Evolutionary conservation across 2,888 invertebrate species (phyloP).

Genomic region (Auanema freiburgensis): DNA sequence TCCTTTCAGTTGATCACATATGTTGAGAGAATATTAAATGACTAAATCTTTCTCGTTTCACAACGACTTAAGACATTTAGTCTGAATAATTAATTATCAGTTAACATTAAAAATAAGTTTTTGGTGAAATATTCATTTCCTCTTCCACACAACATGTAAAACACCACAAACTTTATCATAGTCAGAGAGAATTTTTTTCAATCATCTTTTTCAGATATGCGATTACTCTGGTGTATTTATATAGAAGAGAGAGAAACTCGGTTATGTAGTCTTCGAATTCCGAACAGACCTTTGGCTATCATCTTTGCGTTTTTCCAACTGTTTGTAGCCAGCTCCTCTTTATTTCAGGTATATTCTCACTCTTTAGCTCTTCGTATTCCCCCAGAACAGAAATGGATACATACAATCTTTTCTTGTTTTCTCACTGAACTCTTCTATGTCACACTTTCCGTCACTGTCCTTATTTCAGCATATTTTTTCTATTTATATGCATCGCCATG

Average conservation of each 20-base stretch:
- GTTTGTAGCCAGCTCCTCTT: constrained; percentile 44
- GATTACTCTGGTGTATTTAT: constrained; percentile 46
- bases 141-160: neutral
- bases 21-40: too few relatives aligned
- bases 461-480: constrained; percentile 58
- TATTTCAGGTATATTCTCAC: constrained; percentile 48
- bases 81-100: neutral
- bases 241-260: constrained; percentile 54
- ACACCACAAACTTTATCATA: neutral
- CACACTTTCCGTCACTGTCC: neutral
- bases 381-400: too few relatives aligned
- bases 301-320: constrained; percentile 51
- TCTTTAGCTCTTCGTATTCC: too few relatives aligned
- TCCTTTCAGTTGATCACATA: too few relatives aligned
- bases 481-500: constrained; percentile 44
- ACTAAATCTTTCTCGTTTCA: neutral
- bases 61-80: neutral
- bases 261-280: constrained; percentile 42
- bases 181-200: neutral
- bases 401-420: neutral
- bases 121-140: neutral
- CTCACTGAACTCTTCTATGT: too few relatives aligned
- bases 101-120: neutral
- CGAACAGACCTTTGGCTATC: constrained; percentile 46
- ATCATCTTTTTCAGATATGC: constrained; percentile 30